These are phyloP conservation scores for Dicentrarchus labrax DNA, from an alignment of 2,113 vertebrate genomes.

Conservation along the genomic window DNA sequence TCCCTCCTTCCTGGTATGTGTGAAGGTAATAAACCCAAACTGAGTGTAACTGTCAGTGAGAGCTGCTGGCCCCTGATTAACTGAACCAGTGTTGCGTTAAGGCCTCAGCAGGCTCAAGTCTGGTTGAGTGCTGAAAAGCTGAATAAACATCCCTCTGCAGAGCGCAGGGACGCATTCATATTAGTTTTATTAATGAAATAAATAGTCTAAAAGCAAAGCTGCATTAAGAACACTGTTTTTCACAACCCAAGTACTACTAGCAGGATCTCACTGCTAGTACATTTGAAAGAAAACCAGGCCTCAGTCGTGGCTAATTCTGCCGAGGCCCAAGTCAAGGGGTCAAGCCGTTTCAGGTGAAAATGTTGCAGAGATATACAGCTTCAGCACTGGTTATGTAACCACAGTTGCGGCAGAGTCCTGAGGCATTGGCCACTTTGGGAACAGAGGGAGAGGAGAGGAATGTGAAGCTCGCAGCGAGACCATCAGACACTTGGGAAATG, in stretches of 20 bases:
- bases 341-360: conserved; percentile 46
- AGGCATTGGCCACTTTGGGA: conserved; percentile 32
- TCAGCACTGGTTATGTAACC: conserved; percentile 41
- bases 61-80: conserved; percentile 58
- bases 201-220: conserved; percentile 38
- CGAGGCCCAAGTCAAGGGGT: conserved; percentile 5
- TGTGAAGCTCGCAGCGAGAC: conserved; percentile 16
- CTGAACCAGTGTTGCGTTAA: conserved; percentile 47
- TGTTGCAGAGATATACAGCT: conserved; percentile 19
- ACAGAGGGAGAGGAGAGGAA: conserved; percentile 36
- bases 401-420: background rate
- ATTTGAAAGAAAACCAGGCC: background rate
- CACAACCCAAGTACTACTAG: conserved; percentile 17
- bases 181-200: conserved; percentile 52
- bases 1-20: conserved; percentile 52
- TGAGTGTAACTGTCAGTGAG: conserved; percentile 49
- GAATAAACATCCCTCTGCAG: conserved; percentile 60
- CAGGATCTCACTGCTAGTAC: background rate
- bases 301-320: background rate
- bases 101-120: conserved; percentile 26
- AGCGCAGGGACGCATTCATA: conserved; percentile 7
- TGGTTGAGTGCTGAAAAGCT: conserved; percentile 53
- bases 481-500: conserved; percentile 22
- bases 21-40: conserved; percentile 58
- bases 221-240: background rate